Evolutionary conservation across 2,888 invertebrate species (phyloP), one percentile per base, ranked within the genome.

Genomic region (Phengaris arion): DNA sequence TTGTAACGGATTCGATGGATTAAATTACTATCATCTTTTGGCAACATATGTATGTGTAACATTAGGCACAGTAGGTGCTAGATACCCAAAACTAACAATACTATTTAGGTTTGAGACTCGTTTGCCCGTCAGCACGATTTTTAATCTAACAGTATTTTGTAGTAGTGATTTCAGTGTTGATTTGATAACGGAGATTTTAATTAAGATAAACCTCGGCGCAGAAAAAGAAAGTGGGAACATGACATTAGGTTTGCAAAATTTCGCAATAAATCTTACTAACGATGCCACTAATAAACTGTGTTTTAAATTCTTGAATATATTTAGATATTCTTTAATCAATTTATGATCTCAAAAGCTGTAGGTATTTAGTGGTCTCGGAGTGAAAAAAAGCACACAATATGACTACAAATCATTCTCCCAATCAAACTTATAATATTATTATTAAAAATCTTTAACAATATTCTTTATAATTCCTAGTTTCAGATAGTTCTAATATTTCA

Each of bases 221-320:
- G n/a, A 69, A 69, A 69, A 48, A 48, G 48, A 48, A 69, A n/a
- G 48, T 15, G 69, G 48, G n/a, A 69, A 48, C 46, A 68, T 69
- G 46, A 69, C 69, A 69, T 69, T 69, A 48, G 48, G 48, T 69
- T 69, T 69, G 69, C 69, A 48, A 69, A 69, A 69, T 69, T 69
- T 69, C 69, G 69, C 48, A 69, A 69, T 69, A 69, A 69, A 69
- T 69, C 69, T 69, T 69, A n/a, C 48, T 69, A 69, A 69, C 69
- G 69, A 69, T 48, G 48, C 69, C 48, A 69, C 69, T 69, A 48
- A 69, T 69, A 69, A 69, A 69, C 48, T 48, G 69, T 46, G 46
- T 69, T 69, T 48, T 69, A 69, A 64, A 64, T 64, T 64, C 22
- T 59, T 13, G 64, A 64, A 64, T 12, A 64, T 64, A 45, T 64